phyloP scores from a whole-genome alignment of 2,113 vertebrate species.

The Cyanoramphus novaezelandiae region DNA sequence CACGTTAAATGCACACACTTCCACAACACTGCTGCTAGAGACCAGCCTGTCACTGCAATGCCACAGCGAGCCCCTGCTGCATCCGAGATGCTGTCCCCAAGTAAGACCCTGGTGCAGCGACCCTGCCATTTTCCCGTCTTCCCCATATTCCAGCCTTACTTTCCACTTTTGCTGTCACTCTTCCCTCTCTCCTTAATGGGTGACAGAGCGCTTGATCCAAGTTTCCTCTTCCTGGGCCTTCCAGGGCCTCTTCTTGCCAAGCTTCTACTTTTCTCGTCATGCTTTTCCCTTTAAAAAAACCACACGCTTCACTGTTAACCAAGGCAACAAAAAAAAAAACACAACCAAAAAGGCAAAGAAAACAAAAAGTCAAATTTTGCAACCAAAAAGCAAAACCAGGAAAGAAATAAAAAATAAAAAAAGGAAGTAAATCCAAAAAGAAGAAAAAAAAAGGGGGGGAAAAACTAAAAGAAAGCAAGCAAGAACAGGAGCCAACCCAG shows the following conservation, averaged over 20 bases:
- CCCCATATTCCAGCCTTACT: constrained; percentile 84
- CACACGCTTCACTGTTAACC: constrained; percentile 80
- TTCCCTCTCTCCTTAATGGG: constrained; percentile 85
- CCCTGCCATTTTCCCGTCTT: constrained; percentile 39
- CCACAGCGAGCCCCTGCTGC: neutral
- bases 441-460: neutral
- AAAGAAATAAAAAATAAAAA: neutral
- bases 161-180: constrained; percentile 87
- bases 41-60: neutral
- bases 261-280: constrained; percentile 91
- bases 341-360: neutral
- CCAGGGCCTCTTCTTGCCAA: constrained; percentile 91
- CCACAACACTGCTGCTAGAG: neutral
- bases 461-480: constrained; percentile 35
- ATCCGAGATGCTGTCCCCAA: constrained; percentile 7
- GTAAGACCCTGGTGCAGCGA: neutral
- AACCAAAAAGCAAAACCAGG: constrained; percentile 27
- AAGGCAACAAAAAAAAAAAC: constrained; percentile 17
- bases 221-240: constrained; percentile 95
- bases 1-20: neutral
- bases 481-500: constrained; percentile 33
- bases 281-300: constrained; percentile 87
- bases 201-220: constrained; percentile 80
- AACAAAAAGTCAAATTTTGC: constrained; percentile 22
- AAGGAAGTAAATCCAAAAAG: constrained; percentile 20